Evolutionary conservation across 2,113 vertebrate species (phyloP), one percentile per base, ranked within the genome.

Genomic region (Mobula hypostoma): DNA sequence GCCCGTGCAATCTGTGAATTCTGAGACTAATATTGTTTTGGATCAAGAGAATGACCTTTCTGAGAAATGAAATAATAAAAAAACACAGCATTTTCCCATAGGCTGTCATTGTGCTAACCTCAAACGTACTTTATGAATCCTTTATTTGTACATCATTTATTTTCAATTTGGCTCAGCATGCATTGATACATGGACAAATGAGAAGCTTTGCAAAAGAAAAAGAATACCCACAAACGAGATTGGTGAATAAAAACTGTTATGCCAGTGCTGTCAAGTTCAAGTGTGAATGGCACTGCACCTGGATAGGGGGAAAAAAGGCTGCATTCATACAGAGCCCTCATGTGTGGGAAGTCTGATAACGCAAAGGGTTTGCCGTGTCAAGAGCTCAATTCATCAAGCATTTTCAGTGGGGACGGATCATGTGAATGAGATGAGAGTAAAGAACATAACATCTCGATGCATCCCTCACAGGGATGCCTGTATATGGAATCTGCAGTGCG

Each of bases 221-320:
- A 95, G 95, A 96, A 95, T 95, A 95, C 94, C 95, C 95, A 95
- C 95, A 94, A 92, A 96, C 94, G 96, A 97, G 95, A 96, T 1
- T 0, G 14, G 94, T 96, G 95, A 96, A 96, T 95, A 95, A 95
- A 97, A 97, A 96, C 95, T 95, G 95, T 95, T 96, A 94, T 95
- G 95, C 96, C 96, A 94, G 94, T 56, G 95, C 95, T 95, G 96
- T 96, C 96, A 96, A 95, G 95, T 95, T 95, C 63, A 95, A 97
- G 97, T 97, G 97, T 96, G 96, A 97, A 96, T 95, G 94, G 95
- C 17, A 79, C 96, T 97, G 97, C 97, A 98, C 97, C 97, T 98
- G 97, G 97, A 95, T 94, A 87, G 36, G 1, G 0, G 63, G 96
- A 96, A 96, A 97, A 96, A 97, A 95, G 96, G 94, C 95, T 95